A percentile compares a stretch with the other conserved stretches of the same genome.
phyloP scores from a whole-genome alignment of 1,140 invertebrate species.

The Batillaria attramentaria region DNA sequence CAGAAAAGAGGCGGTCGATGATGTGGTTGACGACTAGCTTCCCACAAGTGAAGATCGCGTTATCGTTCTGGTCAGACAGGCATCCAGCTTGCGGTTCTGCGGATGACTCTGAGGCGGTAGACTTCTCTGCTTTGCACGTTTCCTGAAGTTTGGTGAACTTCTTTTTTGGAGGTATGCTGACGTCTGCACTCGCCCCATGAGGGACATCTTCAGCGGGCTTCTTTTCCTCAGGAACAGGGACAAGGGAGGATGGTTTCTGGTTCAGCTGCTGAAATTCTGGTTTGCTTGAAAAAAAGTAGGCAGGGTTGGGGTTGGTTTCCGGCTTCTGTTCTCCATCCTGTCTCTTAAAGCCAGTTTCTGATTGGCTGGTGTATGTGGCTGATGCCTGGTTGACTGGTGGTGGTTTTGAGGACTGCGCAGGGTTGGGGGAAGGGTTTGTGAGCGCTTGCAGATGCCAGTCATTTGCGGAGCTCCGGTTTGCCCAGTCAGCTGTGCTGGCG shows the following conservation, averaged over 20 bases:
- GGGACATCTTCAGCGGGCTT: too few species aligned
- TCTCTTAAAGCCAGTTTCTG: neutral
- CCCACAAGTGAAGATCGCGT: conserved; percentile 58
- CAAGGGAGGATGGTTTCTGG: too few species aligned
- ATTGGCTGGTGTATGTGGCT: conserved; percentile 3
- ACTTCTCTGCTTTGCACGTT: neutral
- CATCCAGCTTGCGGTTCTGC: conserved; percentile 18
- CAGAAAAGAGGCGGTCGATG: conserved; percentile 62
- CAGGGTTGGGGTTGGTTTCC: neutral
- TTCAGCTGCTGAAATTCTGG: too few species aligned
- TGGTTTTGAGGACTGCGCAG: too few species aligned
- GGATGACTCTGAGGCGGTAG: neutral
- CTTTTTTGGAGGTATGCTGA: conserved; percentile 18
- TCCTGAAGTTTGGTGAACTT: conserved; percentile 32
- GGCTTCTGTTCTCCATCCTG: neutral
- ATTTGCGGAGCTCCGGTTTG: too few species aligned
- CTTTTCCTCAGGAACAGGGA: too few species aligned
- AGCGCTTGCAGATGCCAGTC: too few species aligned
- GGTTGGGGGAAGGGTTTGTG: neutral
- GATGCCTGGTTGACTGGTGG: neutral
- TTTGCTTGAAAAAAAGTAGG: neutral
- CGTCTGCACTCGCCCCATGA: neutral
- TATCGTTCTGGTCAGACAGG: conserved; percentile 43
- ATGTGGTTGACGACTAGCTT: conserved; percentile 69
- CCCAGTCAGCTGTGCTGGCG: neutral